Evolutionary conservation across 64 coral and sea anemone genomes (phyloP).

Genomic region (Porites lutea): DNA sequence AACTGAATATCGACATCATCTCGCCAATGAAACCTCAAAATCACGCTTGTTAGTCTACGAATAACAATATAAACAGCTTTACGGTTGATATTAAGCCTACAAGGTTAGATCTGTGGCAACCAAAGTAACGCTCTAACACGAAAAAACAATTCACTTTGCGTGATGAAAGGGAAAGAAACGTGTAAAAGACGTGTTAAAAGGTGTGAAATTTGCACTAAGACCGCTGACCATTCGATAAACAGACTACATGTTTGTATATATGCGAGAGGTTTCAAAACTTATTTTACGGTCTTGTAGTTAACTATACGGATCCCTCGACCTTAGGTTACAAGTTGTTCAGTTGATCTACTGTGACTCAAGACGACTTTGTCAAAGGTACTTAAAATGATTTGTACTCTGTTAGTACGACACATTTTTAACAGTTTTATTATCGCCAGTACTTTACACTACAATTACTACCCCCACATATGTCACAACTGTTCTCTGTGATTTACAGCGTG

Average conservation of each 20-base stretch:
- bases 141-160: not conserved
- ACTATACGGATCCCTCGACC: too few species aligned
- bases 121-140: not conserved
- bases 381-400: too few species aligned
- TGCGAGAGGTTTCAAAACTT: not conserved
- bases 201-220: not conserved
- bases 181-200: not conserved
- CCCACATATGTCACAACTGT: too few species aligned
- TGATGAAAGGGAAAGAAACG: not conserved
- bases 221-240: slow-evolving; percentile 4
- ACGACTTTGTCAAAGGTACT: too few species aligned
- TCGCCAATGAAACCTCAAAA: too few species aligned
- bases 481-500: too few species aligned
- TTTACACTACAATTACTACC: too few species aligned
- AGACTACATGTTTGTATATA: not conserved
- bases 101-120: not conserved
- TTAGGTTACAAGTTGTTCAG: not conserved
- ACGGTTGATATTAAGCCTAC: not conserved
- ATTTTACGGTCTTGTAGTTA: not conserved
- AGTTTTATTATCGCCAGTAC: too few species aligned
- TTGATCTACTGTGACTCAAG: too few species aligned
- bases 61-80: too few species aligned
- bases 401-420: too few species aligned
- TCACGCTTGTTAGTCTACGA: too few species aligned
- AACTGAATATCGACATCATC: not conserved